These are phyloP conservation scores for Siderastrea siderea DNA, from an alignment of 92 coral and sea anemone species.

Conservation along the genomic window DNA sequence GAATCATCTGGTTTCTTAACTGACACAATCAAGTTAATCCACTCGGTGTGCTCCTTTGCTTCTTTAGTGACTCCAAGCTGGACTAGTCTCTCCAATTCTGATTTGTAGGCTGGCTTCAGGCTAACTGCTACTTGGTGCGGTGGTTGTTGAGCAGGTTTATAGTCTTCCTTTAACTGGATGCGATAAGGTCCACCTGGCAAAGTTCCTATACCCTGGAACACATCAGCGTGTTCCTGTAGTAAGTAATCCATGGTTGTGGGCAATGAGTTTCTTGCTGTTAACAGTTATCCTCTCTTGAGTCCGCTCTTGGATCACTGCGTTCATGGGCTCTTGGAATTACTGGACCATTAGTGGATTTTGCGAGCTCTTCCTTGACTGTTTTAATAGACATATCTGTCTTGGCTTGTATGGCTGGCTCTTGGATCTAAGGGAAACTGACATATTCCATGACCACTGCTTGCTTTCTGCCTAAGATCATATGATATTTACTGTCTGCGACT, in stretches of 20 bases:
- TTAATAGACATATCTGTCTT: background rate
- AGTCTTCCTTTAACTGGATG: too few species aligned
- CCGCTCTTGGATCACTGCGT: too few species aligned
- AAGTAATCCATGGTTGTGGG: slow-evolving; percentile 50
- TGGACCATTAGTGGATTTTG: background rate
- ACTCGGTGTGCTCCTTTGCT: background rate
- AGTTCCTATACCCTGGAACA: slow-evolving; percentile 60
- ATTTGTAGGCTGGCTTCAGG: slow-evolving; percentile 61
- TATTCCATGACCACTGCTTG: too few species aligned
- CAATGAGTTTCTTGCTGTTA: background rate
- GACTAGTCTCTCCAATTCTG: slow-evolving; percentile 28
- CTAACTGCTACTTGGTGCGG: slow-evolving; percentile 64
- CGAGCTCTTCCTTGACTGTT: background rate
- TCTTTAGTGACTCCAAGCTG: background rate
- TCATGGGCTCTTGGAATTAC: background rate
- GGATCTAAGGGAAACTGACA: background rate
- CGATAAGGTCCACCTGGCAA: too few species aligned
- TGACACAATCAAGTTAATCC: slow-evolving; percentile 44
- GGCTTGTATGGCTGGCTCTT: background rate
- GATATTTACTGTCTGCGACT: background rate
- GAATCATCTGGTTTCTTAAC: slow-evolving; percentile 19
- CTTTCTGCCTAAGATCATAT: background rate
- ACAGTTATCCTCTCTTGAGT: background rate
- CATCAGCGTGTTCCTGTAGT: slow-evolving; percentile 52
- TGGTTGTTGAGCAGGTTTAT: slow-evolving; percentile 55